Evolutionary conservation across 2,888 invertebrate genomes (phyloP), one percentile per base, ranked within the genome.

Genomic region (Ormyrus labotus): DNA sequence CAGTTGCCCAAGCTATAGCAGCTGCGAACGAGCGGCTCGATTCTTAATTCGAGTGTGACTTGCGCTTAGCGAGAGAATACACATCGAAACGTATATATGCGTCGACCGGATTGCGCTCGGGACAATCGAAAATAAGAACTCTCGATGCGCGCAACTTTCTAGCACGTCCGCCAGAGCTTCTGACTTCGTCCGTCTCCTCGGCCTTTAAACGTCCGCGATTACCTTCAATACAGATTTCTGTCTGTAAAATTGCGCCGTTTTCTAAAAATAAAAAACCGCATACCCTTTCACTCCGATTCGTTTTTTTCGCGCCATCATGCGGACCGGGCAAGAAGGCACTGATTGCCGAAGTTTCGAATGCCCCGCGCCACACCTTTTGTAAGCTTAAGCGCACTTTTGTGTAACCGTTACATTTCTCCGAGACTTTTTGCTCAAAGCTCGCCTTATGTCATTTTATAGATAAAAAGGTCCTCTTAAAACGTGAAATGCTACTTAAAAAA

Each of bases 291-390:
- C 68, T 69, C 19, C 34, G 13, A 13, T 67, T 10, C 67, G 9
- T 63, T 63, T 47, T 65, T 67, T 53, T 67, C 10, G 51, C 53
- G 19, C 53, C 67, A 51, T 67, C 67, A 50, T 53, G 51, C 51
- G 6, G 6, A 67, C 63, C 34, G n/a, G 19, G 65, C 48, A 50
- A 48, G 74, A 74, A 65, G 74, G 67, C 65, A 73, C 57, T 13
- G 45, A 48, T 74, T 74, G 65, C 74, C 58, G 10, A 74, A 74
- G 57, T 58, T 65, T 67, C 74, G 65, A 74, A 65, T 57, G 34
- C n/a, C n/a, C 63, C 5, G 13, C 65, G 51, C 58, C 50, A 9
- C 53, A 11, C 63, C 5, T 11, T 7, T 11, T 47, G 63, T 58
- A 5, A 34, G 55, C 53, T 2, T 10, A 19, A 8, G 50, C 9